These are phyloP conservation scores for Sebastes nivosus DNA, from an alignment of 2,797 vertebrate genomes.

Conservation along the genomic window DNA sequence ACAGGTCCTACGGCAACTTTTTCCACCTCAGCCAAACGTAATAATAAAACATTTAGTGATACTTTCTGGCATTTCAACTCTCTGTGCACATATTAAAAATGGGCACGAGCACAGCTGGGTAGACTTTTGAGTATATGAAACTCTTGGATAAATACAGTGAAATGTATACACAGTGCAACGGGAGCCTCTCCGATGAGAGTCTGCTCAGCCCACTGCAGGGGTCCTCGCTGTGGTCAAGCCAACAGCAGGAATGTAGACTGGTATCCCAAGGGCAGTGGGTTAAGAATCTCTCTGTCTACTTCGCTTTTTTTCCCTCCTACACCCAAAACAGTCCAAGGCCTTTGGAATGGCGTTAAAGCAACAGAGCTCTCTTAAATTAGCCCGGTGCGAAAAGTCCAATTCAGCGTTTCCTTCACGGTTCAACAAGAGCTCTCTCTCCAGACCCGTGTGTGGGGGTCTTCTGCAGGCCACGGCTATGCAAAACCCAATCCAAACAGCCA, in stretches of 20 bases:
- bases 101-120: conserved; percentile 10
- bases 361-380: conserved; percentile 66
- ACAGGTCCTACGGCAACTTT: not conserved
- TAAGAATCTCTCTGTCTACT: conserved; percentile 60
- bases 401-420: conserved; percentile 60
- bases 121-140: conserved; percentile 25
- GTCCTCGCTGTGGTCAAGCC: conserved; percentile 61
- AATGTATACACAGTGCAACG: conserved; percentile 40
- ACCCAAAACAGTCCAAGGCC: conserved; percentile 27
- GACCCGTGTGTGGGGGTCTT: conserved; percentile 15
- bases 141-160: conserved; percentile 36
- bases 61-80: conserved; percentile 14
- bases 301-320: not conserved
- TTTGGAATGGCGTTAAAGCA: conserved; percentile 61
- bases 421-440: conserved; percentile 23
- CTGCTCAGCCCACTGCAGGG: conserved; percentile 47
- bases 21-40: conserved; percentile 10
- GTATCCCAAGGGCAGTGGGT: conserved; percentile 62
- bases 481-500: conserved; percentile 51
- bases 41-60: not conserved
- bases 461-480: conserved; percentile 26
- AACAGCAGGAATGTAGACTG: conserved; percentile 60
- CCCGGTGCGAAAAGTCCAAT: conserved; percentile 39
- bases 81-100: conserved; percentile 14
- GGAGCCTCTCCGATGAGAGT: conserved; percentile 40